Evolutionary conservation across 2,797 vertebrate species (phyloP), one percentile per base, ranked within the genome.

Genomic region (Argya squamiceps): DNA sequence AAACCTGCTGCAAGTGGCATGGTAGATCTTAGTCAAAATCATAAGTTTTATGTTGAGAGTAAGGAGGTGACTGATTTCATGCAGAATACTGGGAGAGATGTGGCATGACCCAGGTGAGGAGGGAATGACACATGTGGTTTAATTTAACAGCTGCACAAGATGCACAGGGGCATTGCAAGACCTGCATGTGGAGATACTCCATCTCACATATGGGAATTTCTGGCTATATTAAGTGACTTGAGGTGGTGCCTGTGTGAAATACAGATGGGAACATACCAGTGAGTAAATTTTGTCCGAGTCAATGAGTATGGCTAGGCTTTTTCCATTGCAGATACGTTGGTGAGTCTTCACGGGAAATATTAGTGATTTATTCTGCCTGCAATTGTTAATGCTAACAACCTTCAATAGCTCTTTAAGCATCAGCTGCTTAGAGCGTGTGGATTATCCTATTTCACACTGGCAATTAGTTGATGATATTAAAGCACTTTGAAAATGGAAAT

Each of bases 401-500:
- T 92, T 88, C 69, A 55, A 83, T 63, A 79, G 70, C 70, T 93
- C 55, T 82, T 92, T 79, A 90, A 90, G 43, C 26, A 7, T 82
- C 84, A 55, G 55, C 84, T 92, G 53, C 73, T 91, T 47, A 64
- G 75, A 65, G 55, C 8, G 1, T 84, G 82, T 53, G 32, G 50
- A 62, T 93, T 92, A 88, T 92, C 68, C 64, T 88, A 37, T 93
- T 95, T 93, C 84, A 85, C 56, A 39, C n/a, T 81, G 65, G 62
- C 65, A 92, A 86, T 91, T 92, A 94, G 56, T 62, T 92, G 76
- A 80, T 88, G 65, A 59, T 78, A 88, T 52, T 86, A 92, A 92
- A 92, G 63, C 65, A 73, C 62, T 78, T 71, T 32, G 65, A 73
- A 89, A 96, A 70, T 91, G 44, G 73, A 90, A 93, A 65, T 94